These are phyloP conservation scores for Prionace glauca DNA, from an alignment of 2,797 vertebrate species.

Conservation along the genomic window DNA sequence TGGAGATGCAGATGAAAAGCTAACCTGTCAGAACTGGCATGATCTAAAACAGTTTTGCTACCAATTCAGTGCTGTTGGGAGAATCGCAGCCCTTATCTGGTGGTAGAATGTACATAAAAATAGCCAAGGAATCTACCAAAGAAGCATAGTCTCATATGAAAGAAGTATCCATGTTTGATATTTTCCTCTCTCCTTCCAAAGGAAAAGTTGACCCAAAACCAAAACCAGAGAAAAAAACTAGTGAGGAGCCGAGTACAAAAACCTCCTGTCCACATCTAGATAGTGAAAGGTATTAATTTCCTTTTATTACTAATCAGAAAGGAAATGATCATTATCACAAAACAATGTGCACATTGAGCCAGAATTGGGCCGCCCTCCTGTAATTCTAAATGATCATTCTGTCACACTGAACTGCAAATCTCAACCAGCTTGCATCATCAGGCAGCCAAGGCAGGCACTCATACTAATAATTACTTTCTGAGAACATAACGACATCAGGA, in stretches of 20 bases:
- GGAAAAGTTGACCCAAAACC: background rate
- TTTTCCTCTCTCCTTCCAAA: background rate
- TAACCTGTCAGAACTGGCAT: too few species aligned
- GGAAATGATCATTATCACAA: slow-evolving; percentile 1
- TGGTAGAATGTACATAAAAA: background rate
- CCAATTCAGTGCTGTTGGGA: too few species aligned
- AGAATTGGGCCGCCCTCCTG: background rate
- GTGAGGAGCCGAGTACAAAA: background rate
- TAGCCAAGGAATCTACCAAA: background rate
- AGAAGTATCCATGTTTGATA: background rate
- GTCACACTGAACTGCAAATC: background rate
- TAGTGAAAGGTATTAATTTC: background rate
- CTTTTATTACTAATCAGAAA: background rate
- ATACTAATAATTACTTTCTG: background rate
- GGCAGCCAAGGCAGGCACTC: background rate
- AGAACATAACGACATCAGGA: background rate
- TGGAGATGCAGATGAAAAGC: too few species aligned
- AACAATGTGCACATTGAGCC: background rate
- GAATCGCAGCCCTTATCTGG: background rate
- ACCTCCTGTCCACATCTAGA: background rate
- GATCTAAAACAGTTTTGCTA: too few species aligned
- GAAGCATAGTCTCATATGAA: background rate
- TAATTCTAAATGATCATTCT: background rate
- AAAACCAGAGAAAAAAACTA: background rate
- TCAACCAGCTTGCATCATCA: background rate